Evolutionary conservation across 2,888 invertebrate genomes (phyloP).

Genomic region (Megamerina dolium): DNA sequence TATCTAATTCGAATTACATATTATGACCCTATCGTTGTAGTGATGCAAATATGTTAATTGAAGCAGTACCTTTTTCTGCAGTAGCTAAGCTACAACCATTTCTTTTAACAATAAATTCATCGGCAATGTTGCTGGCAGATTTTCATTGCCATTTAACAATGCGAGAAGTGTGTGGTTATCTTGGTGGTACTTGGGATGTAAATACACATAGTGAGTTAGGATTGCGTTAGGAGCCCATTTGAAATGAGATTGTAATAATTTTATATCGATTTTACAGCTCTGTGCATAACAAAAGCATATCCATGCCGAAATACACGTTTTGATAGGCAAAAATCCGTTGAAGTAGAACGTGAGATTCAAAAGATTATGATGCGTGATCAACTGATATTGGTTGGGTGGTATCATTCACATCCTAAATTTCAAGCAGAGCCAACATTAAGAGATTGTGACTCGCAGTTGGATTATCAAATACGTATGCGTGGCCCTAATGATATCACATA

Average conservation of each 20-base stretch:
- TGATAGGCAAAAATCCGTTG: constrained; percentile 68
- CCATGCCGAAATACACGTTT: constrained; percentile 78
- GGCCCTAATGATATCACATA: constrained; percentile 88
- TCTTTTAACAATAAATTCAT: constrained; percentile 77
- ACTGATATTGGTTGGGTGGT: constrained; percentile 85
- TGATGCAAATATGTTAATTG: constrained; percentile 83
- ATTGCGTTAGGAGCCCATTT: background rate
- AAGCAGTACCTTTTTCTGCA: constrained; percentile 80
- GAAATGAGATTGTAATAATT: background rate
- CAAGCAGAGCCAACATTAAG: constrained; percentile 80
- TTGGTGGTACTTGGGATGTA: constrained; percentile 93
- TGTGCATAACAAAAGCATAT: constrained; percentile 81
- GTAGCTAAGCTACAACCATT: constrained; percentile 91
- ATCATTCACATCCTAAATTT: constrained; percentile 87
- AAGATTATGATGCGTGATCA: constrained; percentile 76
- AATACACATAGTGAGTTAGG: constrained; percentile 79
- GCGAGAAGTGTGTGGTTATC: constrained; percentile 91
- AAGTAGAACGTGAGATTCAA: constrained; percentile 76
- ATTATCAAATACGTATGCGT: constrained; percentile 92
- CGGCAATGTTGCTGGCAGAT: constrained; percentile 81
- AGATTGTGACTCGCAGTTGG: constrained; percentile 88
- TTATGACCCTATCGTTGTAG: constrained; percentile 51
- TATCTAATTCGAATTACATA: background rate
- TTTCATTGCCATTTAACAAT: constrained; percentile 92
- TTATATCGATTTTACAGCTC: constrained; percentile 54